Base-by-base conservation (phyloP, 2,113 vertebrate species). In the Callocephalon fimbriatum region DNA sequence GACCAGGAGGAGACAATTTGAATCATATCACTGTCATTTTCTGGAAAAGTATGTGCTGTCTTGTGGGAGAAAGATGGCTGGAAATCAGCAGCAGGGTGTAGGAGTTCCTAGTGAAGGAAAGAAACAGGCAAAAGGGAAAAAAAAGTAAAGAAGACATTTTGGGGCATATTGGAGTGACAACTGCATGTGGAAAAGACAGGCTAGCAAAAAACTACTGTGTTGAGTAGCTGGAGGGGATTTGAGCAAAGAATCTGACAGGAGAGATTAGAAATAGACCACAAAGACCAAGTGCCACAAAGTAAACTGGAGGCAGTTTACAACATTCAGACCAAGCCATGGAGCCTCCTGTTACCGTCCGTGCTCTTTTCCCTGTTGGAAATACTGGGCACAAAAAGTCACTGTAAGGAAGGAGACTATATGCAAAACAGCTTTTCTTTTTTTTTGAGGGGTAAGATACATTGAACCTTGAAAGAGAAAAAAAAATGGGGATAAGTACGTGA, bases 11-110 rank as follows among this genome's bases (percentile, higher is more conserved):
- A 76, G 8, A 11, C 63, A 95, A 81, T 86, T 88, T 90, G 27
- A 73, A 20, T 73, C 63, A 26, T 47, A 21, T 76, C 47, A 61
- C 63, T 93, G 67, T 77, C 25, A 88, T 88, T 90, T 95, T 73
- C 58, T 92, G 63, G 21, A 66, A 81, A 86, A 76, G 9, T 62
- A 12, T 58, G 8, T 53, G 12, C 19, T 95, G n/a, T 65, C 18
- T 58, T 62, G 40, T 68, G 67, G 53, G 31, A 88, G 58, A 85
- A 80, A 76, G 53, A 53, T 37, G 11, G 27, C 18, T 79, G 82
- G 18, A 92, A 86, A 82, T 76, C 58, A 83, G 48, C 72, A 89
- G 54, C 82, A 70, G 71, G 12, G 48, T 79, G 88, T 65, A 72
- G 85, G 58, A 88, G 75, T 76, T 90, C 48, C 58, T 58, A 59